Percentiles rank a stretch among this genome's conserved stretches.
These are phyloP conservation scores for Leptoteleia sp. DNA, from an alignment of 1,140 invertebrate species.

Conservation along the genomic window DNA sequence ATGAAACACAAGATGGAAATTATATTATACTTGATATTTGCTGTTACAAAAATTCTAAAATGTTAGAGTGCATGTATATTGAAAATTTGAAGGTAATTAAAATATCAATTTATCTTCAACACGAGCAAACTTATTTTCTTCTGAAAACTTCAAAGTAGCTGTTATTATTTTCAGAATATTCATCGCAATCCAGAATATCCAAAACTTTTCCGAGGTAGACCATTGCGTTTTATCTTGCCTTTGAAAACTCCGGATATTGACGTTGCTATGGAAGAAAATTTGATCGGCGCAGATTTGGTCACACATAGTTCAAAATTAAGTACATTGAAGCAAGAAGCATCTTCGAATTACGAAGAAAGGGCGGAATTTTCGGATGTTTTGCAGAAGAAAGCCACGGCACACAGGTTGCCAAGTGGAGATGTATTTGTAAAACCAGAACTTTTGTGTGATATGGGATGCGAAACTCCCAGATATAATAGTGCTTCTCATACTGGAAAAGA, in stretches of 20 bases:
- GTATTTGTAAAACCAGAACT: constrained; percentile 85
- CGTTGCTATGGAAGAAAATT: constrained; percentile 73
- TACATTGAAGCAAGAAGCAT: constrained; percentile 6
- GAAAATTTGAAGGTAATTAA: constrained; percentile 87
- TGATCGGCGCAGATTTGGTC: constrained; percentile 78
- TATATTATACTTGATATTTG: constrained; percentile 90
- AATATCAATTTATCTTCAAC: too few species aligned
- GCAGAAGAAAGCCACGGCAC: constrained; percentile 81
- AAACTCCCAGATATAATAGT: constrained; percentile 92
- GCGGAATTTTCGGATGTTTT: constrained; percentile 49
- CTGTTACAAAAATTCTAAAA: constrained; percentile 89
- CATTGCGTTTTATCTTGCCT: constrained; percentile 87
- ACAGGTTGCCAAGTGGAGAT: constrained; percentile 76
- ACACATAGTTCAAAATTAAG: constrained; percentile 59
- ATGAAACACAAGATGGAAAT: constrained; percentile 85
- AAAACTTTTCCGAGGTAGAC: constrained; percentile 88
- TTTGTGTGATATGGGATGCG: constrained; percentile 89
- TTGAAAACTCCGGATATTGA: constrained; percentile 71
- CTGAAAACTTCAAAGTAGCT: neutral
- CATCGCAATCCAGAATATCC: constrained; percentile 90
- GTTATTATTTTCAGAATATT: constrained; percentile 82
- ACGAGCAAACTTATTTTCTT: too few species aligned
- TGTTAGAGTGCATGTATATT: constrained; percentile 93
- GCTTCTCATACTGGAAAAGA: constrained; percentile 84
- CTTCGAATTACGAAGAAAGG: constrained; percentile 6